These are phyloP conservation scores for Hartigia nigra DNA, from an alignment of 2,888 invertebrate genomes.

Conservation along the genomic window DNA sequence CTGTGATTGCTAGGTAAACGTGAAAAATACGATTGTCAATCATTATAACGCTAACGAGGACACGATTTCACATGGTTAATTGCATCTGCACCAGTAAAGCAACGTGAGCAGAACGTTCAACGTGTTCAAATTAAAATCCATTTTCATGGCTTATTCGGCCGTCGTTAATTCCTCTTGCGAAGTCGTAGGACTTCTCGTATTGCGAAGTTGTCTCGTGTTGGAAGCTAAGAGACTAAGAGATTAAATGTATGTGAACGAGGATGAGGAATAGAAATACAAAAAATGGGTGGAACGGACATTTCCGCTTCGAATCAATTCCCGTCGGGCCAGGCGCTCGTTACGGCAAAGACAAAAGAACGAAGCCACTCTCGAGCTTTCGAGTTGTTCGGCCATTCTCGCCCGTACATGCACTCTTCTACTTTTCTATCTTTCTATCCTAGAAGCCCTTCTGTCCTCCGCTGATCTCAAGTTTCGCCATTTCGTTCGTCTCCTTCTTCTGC, in stretches of 20 bases:
- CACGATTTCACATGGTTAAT: neutral
- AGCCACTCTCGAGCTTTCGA: neutral
- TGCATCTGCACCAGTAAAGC: neutral
- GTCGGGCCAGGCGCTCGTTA: constrained; percentile 26
- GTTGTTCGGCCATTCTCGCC: constrained; percentile 7
- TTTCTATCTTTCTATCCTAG: neutral
- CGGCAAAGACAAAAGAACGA: constrained; percentile 14
- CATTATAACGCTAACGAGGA: constrained; percentile 3
- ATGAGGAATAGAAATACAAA: neutral
- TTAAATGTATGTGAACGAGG: neutral
- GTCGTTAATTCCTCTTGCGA: neutral
- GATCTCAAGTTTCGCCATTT: neutral
- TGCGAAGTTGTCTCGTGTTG: neutral
- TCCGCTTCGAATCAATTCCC: constrained; percentile 27
- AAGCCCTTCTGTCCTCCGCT: neutral
- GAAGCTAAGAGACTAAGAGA: neutral
- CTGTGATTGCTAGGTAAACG: neutral
- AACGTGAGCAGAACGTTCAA: constrained; percentile 5
- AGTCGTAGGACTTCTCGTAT: neutral
- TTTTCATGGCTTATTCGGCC: neutral
- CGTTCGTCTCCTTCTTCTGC: neutral
- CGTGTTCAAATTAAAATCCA: neutral
- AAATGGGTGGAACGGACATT: neutral
- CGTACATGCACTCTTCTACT: neutral
- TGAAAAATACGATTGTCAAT: neutral